Conservation (phyloP, 2,113 vertebrate species). For the Calcarius ornatus region DNA sequence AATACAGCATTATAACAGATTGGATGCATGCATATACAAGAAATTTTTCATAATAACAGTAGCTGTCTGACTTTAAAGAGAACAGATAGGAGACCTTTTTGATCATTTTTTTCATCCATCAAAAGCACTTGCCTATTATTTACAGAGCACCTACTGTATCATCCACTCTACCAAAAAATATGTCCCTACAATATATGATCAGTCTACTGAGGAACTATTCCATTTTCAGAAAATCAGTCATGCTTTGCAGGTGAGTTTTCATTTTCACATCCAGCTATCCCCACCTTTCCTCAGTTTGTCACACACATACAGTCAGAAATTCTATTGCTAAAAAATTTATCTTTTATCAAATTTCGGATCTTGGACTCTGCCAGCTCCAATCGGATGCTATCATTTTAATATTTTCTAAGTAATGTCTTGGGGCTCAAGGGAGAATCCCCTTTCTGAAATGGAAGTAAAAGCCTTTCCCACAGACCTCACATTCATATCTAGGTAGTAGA, state of each 20-base stretch:
- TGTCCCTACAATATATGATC: background rate
- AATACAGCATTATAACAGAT: conserved; percentile 22
- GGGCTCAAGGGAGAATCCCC: background rate
- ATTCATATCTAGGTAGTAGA: background rate
- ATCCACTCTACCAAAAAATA: conserved; percentile 3
- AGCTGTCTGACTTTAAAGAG: conserved; percentile 20
- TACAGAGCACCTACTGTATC: conserved; percentile 5
- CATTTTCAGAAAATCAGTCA: conserved; percentile 19
- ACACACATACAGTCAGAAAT: background rate
- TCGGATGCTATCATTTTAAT: background rate
- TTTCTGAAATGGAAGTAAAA: background rate
- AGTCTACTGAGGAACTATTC: background rate
- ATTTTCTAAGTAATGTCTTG: background rate
- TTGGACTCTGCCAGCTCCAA: background rate
- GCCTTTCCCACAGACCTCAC: background rate
- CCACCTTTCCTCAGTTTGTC: background rate
- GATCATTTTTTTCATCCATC: conserved; percentile 1
- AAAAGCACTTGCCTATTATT: conserved; percentile 11
- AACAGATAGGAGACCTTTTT: conserved; percentile 11
- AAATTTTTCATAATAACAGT: conserved; percentile 40
- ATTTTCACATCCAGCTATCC: background rate
- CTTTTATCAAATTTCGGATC: background rate
- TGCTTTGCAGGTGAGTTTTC: background rate
- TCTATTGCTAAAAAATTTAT: background rate
- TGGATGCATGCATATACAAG: background rate